Percentiles rank a stretch among this genome's conserved stretches.
phyloP scores from a whole-genome alignment of 2,113 vertebrate genomes.

The Myotis brandtii region DNA sequence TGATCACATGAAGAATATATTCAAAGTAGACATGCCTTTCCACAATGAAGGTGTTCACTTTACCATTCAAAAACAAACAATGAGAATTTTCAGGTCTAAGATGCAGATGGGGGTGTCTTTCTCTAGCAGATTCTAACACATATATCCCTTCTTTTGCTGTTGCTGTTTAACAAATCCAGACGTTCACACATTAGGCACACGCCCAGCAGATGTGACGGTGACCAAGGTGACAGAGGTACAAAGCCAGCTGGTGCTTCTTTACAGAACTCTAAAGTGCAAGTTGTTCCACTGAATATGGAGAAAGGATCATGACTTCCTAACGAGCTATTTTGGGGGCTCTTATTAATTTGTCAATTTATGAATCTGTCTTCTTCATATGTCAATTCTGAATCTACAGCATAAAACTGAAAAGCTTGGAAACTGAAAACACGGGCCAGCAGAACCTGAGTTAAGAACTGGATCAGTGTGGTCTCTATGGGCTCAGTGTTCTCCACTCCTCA shows the following conservation, averaged over 20 bases:
- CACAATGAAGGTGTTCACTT: not conserved
- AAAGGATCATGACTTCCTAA: not conserved
- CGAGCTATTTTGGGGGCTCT: not conserved
- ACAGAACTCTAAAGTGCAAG: not conserved
- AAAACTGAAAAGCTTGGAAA: not conserved
- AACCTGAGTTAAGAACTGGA: not conserved
- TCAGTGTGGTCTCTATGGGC: not conserved
- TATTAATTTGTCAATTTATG: not conserved
- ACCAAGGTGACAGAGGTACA: not conserved
- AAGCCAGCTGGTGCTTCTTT: not conserved
- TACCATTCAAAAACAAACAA: not conserved
- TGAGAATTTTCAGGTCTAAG: not conserved
- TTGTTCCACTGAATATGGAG: not conserved
- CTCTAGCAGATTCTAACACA: not conserved
- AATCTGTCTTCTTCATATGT: not conserved
- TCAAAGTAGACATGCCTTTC: not conserved
- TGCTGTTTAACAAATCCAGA: not conserved
- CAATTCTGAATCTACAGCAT: not conserved
- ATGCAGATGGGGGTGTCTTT: not conserved
- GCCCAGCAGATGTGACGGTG: not conserved
- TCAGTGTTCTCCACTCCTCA: not conserved
- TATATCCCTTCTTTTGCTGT: not conserved
- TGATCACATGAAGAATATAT: not conserved
- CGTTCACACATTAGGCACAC: not conserved
- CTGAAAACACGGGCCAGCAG: not conserved